phyloP scores from a whole-genome alignment of 2,113 vertebrate species.

The Rana temporaria region DNA sequence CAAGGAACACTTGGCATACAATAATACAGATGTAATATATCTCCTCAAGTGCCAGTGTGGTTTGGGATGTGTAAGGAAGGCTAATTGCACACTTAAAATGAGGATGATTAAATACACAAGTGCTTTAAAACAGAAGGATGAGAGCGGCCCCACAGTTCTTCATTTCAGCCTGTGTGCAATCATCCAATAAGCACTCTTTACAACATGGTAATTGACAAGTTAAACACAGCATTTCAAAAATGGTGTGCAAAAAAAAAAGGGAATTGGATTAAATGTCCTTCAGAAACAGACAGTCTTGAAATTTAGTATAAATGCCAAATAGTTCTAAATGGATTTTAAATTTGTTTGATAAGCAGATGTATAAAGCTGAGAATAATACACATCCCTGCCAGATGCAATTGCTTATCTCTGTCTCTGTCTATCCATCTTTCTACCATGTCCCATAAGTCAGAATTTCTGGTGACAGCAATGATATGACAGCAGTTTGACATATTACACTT shows the following conservation, averaged over 20 bases:
- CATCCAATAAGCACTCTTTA: constrained; percentile 48
- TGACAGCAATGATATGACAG: constrained; percentile 16
- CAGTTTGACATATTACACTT: constrained; percentile 20
- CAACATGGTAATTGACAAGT: constrained; percentile 50
- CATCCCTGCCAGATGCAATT: not conserved
- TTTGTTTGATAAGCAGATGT: constrained; percentile 11
- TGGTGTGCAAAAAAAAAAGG: constrained; percentile 16
- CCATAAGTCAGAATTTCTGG: constrained; percentile 12
- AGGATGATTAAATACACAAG: constrained; percentile 55
- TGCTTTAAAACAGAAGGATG: constrained; percentile 54
- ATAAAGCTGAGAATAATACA: constrained; percentile 15
- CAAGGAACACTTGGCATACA: constrained; percentile 18
- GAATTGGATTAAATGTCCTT: constrained; percentile 43
- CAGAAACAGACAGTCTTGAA: constrained; percentile 19
- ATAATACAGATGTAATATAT: constrained; percentile 49
- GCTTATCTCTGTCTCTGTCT: not conserved
- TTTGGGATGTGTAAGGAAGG: constrained; percentile 53
- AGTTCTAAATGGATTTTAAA: constrained; percentile 24
- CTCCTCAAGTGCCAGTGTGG: constrained; percentile 46
- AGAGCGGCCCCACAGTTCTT: constrained; percentile 47
- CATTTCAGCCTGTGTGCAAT: constrained; percentile 47
- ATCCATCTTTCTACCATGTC: not conserved
- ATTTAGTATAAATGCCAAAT: constrained; percentile 26
- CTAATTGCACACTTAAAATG: constrained; percentile 52
- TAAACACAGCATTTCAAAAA: constrained; percentile 37